Evolutionary conservation across 2,113 vertebrate species (phyloP), one percentile per base, ranked within the genome.

Genomic region (Proterorhinus semilunaris): DNA sequence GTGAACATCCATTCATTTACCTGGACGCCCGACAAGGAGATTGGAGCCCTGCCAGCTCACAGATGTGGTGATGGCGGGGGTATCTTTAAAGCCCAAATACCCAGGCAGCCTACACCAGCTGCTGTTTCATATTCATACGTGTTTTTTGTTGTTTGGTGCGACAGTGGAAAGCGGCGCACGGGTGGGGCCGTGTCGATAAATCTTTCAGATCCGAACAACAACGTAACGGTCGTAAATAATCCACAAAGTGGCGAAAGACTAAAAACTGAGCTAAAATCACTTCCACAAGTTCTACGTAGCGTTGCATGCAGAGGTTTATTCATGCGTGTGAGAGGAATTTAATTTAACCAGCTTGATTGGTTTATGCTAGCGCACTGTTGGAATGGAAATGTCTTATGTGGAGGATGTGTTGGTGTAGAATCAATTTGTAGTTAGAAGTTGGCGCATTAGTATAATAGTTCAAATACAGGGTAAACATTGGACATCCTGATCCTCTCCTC

Each of bases 1-100:
- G 49, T 76, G 69, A 66, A 65, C 59, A 63, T 87, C 77, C 78
- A 71, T 62, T 84, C 70, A 85, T 81, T 90, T 85, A 81, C 79
- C 78, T 70, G 74, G 72, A 68, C 74, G 62, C 79, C 74, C 76
- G 69, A 67, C 15, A 7, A 84, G 72, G 44, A 59, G 47, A 45
- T 63, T 81, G 85, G 79, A 84, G 16, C 15, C 10, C 48, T 76
- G 76, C 83, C 83, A 82, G 75, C 71, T 80, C 72, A 71, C 72
- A 69, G 61, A 65, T 46, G 65, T 66, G 11, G 8, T 7, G 5
- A 48, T 48, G 62, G 8, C 10, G 27, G 27, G 27, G 46, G 8
- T 21, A 8, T 16, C 10, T 63, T 63, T 63, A 63, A 63, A 21
- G 62, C 44, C 62, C 62, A 63, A 10, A 46, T 48, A 46, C 44